Evolutionary conservation across 2,888 invertebrate genomes (phyloP).

Genomic region (Drosophila silvestris): DNA sequence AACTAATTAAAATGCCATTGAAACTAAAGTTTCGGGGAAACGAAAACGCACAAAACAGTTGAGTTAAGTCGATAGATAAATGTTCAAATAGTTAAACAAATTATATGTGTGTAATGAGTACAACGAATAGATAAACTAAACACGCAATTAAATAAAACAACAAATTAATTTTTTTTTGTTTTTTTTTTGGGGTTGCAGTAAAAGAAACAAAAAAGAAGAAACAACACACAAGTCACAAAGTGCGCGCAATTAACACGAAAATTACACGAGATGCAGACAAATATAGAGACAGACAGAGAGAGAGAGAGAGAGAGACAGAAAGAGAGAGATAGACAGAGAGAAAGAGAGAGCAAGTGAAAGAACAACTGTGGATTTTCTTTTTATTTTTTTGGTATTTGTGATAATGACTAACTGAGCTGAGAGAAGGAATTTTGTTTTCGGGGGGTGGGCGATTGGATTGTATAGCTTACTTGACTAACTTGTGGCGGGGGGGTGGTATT

Average conservation of each 20-base stretch:
- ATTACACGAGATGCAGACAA: slow-evolving; percentile 42
- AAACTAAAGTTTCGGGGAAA: slow-evolving; percentile 17
- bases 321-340: slow-evolving; percentile 15
- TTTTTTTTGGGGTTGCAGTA: slow-evolving; percentile 44
- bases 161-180: slow-evolving; percentile 8
- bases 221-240: slow-evolving; percentile 49
- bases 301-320: slow-evolving; percentile 23
- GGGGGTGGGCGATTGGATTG: slow-evolving; percentile 3
- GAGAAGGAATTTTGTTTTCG: slow-evolving; percentile 3
- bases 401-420: slow-evolving; percentile 53
- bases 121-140: slow-evolving; percentile 53
- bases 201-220: slow-evolving; percentile 16
- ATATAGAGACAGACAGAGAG: slow-evolving; percentile 24
- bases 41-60: slow-evolving; percentile 45
- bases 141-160: slow-evolving; percentile 60
- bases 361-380: slow-evolving; percentile 54
- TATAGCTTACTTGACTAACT: slow-evolving; percentile 16
- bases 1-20: slow-evolving; percentile 26
- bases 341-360: slow-evolving; percentile 17
- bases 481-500: not conserved
- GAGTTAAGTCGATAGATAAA: slow-evolving; percentile 50
- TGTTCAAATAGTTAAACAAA: slow-evolving; percentile 33
- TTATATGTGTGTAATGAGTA: slow-evolving; percentile 35
- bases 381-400: slow-evolving; percentile 20
- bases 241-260: slow-evolving; percentile 60